phyloP scores from a whole-genome alignment of 1,140 invertebrate genomes.

The Nymphalis io region DNA sequence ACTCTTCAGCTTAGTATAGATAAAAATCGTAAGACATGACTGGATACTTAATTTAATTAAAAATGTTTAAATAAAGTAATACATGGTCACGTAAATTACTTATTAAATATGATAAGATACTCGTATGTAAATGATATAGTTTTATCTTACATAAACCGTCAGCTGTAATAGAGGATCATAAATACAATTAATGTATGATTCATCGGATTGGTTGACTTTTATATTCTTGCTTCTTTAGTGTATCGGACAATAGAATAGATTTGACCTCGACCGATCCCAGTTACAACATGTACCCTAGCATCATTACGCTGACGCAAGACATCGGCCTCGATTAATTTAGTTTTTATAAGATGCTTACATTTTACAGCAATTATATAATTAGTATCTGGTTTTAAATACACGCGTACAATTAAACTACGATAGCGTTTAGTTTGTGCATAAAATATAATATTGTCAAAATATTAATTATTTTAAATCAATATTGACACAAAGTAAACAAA shows the following conservation, averaged over 20 bases:
- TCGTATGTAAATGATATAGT: background rate
- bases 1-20: too few species aligned
- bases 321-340: conserved; percentile 40
- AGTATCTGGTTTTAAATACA: background rate
- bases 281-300: conserved; percentile 46
- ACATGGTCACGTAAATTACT: background rate
- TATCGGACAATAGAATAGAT: conserved; percentile 66
- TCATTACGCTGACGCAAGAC: conserved; percentile 59
- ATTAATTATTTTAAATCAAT: too few species aligned
- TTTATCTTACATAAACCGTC: conserved; percentile 16
- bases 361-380: conserved; percentile 33
- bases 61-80: background rate
- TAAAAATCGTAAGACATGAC: too few species aligned
- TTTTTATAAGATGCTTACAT: conserved; percentile 32
- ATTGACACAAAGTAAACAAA: too few species aligned
- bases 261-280: conserved; percentile 64
- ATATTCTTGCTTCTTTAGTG: conserved; percentile 50
- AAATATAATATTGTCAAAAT: too few species aligned
- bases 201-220: conserved; percentile 45
- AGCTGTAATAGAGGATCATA: conserved; percentile 12
- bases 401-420: background rate
- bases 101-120: background rate
- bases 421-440: too few species aligned
- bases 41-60: too few species aligned
- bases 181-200: conserved; percentile 41